Base-by-base conservation (phyloP, 1,140 invertebrate species). In the Dryas iulia region DNA sequence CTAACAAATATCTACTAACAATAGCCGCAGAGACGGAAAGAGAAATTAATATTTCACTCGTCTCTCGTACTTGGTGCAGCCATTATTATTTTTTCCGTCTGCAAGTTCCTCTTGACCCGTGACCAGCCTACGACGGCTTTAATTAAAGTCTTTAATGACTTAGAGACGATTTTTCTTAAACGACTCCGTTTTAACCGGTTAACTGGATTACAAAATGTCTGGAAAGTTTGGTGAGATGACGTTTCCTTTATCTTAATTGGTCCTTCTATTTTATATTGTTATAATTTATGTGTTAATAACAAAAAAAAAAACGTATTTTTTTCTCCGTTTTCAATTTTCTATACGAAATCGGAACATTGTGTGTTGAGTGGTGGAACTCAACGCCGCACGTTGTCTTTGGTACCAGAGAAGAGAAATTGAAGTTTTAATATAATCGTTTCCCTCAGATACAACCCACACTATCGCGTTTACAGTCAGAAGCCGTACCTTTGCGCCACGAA, bases 81-180 rank as follows among this genome's bases (percentile, higher is more conserved):
- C 76, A 77, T 83, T 83, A 78, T 77, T 85, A 80, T 86, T 85
- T 80, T 87, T 84, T 80, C 73, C 70, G 78, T 81, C 82, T 82
- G 72, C 64, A 70, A 63, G 59, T 59, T 72, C 73, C 72, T 73
- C 75, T 76, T 74, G 76, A 73, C 64, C 77, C 76, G 72, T 80
- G 78, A 78, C 78, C 73, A 66, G 79, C 72, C 77, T 77, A 63
- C 77, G 78, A 74, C 74, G 72, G 76, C 78, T 79, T 84, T 87
- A 89, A 87, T 89, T 89, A 89, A 82, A 81, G 75, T 82, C 75
- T 87, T 82, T 83, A 87, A 89, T 82, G 76, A 83, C 78, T 83
- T 85, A 67, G 39, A 26, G 62, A 65, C 57, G 57, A 65, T 70
- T 70, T 83, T 83, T 83, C 81, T 77, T 62, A 54, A 66, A 75